Base-by-base conservation (phyloP, 2,888 invertebrate genomes). In the Lampropteryx suffumata region DNA sequence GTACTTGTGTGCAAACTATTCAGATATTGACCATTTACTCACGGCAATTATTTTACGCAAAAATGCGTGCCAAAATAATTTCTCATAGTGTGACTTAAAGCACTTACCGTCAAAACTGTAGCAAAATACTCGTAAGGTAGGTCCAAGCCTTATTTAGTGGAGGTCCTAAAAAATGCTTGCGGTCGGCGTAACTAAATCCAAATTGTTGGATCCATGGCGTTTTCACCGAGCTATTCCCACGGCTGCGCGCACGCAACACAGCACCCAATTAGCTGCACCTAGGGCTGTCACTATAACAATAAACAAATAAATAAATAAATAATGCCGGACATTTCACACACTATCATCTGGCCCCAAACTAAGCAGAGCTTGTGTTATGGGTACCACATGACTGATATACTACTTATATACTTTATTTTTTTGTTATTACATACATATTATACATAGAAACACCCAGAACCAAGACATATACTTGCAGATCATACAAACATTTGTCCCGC, bases 141-240 rank as follows among this genome's bases (percentile, higher is more conserved):
- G n/a, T n/a, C n/a, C n/a, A n/a, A n/a, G n/a, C n/a, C n/a, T n/a
- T n/a, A n/a, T 34, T 35, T 24, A 40, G 24, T n/a, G 50, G 40
- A 51, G 46, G 34, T 27, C 50, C 43, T 42, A 45, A 40, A 40
- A 50, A 26, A 42, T 28, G 67, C 64, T 73, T 64, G 73, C 69
- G 43, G 48, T 35, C 37, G 76, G 72, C 76, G 77, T 81, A 79
- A 76, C 82, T 72, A 79, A 78, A 74, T 73, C 67, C 71, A 78
- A 78, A 79, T 79, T 73, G 76, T 75, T 62, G 65, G 53, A 47
- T 54, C 57, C 72, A 69, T 71, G 76, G 70, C 73, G 73, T 81
- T 84, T 81, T 79, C 82, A 76, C 81, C 71, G 72, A 62, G 62
- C 64, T 73, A 61, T 85, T 86, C 87, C 84, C 87, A 85, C 87